A percentile compares a stretch with the other conserved stretches of the same genome.
Conservation (phyloP, 1,140 invertebrate species). For the Drosophila kurseongensis region DNA sequence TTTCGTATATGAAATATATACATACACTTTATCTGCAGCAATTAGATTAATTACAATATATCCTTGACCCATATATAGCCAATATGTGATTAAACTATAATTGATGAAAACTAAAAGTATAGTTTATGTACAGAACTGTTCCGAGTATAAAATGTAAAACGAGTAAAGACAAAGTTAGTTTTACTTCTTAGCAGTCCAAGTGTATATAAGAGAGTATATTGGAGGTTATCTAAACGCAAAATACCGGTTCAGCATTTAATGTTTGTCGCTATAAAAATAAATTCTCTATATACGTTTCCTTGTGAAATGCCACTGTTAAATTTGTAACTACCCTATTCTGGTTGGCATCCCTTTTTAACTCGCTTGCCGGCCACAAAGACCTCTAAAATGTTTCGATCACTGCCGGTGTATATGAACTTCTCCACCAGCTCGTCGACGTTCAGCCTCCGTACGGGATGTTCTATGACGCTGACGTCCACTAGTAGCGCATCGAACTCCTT, state of each 20-base stretch:
- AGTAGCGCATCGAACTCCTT: constrained; percentile 95
- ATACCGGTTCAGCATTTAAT: constrained; percentile 18
- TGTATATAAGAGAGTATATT: constrained; percentile 34
- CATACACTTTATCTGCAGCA: constrained; percentile 4
- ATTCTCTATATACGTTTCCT: constrained; percentile 55
- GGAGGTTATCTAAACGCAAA: constrained; percentile 4
- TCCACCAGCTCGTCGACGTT: constrained; percentile 88
- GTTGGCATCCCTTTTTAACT: constrained; percentile 75
- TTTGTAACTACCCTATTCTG: constrained; percentile 29
- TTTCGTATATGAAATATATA: constrained; percentile 3
- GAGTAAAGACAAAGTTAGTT: constrained; percentile 10
- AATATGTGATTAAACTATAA: constrained; percentile 69
- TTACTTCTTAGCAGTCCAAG: constrained; percentile 10
- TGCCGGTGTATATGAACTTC: constrained; percentile 92
- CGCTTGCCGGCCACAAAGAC: constrained; percentile 91
- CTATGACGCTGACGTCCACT: constrained; percentile 86
- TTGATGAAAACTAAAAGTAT: constrained; percentile 37
- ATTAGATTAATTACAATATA: constrained; percentile 39
- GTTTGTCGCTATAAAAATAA: constrained; percentile 52
- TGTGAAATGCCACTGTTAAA: constrained; percentile 50
- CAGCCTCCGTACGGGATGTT: constrained; percentile 78
- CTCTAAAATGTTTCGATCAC: constrained; percentile 92
- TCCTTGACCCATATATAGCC: constrained; percentile 50
- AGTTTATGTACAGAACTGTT: constrained; percentile 46
- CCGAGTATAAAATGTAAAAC: constrained; percentile 30